Evolutionary conservation across 1,140 invertebrate genomes (phyloP).

Genomic region (Condylostylus longicornis): DNA sequence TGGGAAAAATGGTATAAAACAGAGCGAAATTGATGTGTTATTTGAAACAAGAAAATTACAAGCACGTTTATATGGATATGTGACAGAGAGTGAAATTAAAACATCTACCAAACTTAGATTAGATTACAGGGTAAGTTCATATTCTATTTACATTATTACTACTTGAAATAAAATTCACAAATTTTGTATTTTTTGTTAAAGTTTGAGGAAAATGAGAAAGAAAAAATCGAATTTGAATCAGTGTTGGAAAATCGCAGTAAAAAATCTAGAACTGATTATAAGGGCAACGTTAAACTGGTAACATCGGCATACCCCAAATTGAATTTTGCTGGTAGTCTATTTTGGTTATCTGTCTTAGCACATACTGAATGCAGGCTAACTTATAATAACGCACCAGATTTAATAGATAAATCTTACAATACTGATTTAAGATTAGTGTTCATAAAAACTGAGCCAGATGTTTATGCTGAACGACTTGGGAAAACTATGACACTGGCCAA

Average conservation of each 20-base stretch:
- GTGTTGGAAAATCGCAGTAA: constrained; percentile 45
- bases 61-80: constrained; percentile 39
- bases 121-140: constrained; percentile 36
- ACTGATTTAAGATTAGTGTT: no score
- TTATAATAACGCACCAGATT: constrained; percentile 24
- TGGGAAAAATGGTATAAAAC: constrained; percentile 41
- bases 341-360: constrained; percentile 22
- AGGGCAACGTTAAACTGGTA: constrained; percentile 46
- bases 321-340: constrained; percentile 51
- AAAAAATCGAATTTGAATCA: constrained; percentile 49
- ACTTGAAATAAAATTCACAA: not conserved
- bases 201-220: constrained; percentile 47
- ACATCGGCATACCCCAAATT: constrained; percentile 60
- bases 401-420: constrained; percentile 36
- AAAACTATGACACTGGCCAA: constrained; percentile 28
- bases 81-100: constrained; percentile 31
- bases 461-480: constrained; percentile 33
- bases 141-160: no score
- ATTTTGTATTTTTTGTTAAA: constrained; percentile 30
- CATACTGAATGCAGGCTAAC: constrained; percentile 24
- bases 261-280: constrained; percentile 40
- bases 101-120: constrained; percentile 32
- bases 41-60: constrained; percentile 42
- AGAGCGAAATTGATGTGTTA: constrained; percentile 40
- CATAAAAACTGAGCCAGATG: constrained; percentile 37